phyloP scores from a whole-genome alignment of 2,113 vertebrate genomes.

The Xiphias gladius region DNA sequence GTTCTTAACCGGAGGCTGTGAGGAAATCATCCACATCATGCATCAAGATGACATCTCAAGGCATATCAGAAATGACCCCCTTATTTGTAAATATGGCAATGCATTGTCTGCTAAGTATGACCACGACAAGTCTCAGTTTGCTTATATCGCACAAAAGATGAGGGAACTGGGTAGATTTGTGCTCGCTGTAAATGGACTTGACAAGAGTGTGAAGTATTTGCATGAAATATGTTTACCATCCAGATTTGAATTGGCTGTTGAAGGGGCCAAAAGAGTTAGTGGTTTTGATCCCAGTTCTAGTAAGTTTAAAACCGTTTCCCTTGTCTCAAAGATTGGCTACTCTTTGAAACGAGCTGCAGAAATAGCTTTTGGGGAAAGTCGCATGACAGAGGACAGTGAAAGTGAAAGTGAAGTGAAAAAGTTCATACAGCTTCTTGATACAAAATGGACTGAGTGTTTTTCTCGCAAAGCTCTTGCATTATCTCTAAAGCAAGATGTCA shows the following conservation, averaged over 20 bases:
- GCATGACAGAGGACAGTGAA: constrained; percentile 77
- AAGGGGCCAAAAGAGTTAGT: constrained; percentile 77
- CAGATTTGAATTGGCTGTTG: constrained; percentile 76
- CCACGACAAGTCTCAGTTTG: constrained; percentile 80
- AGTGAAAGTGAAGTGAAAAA: constrained; percentile 70
- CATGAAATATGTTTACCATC: constrained; percentile 78
- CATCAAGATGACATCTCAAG: constrained; percentile 78
- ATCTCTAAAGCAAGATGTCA: constrained; percentile 61
- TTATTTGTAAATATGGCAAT: constrained; percentile 82
- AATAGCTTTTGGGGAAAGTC: constrained; percentile 80
- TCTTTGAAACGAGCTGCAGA: constrained; percentile 81
- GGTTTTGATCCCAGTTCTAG: constrained; percentile 75
- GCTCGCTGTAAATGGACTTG: constrained; percentile 74
- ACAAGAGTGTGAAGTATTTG: constrained; percentile 73
- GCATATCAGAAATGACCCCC: constrained; percentile 75
- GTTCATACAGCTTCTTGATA: constrained; percentile 80
- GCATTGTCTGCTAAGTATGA: constrained; percentile 72
- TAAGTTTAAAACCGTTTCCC: constrained; percentile 75
- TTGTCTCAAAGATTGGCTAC: constrained; percentile 77
- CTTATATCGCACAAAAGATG: constrained; percentile 81
- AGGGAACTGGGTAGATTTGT: constrained; percentile 80
- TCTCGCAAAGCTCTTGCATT: constrained; percentile 63
- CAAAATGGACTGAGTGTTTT: constrained; percentile 76
- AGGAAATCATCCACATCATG: constrained; percentile 81
- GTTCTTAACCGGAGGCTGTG: constrained; percentile 71